Evolutionary conservation across 2,888 invertebrate genomes (phyloP).

Genomic region (Oscheius sp.): DNA sequence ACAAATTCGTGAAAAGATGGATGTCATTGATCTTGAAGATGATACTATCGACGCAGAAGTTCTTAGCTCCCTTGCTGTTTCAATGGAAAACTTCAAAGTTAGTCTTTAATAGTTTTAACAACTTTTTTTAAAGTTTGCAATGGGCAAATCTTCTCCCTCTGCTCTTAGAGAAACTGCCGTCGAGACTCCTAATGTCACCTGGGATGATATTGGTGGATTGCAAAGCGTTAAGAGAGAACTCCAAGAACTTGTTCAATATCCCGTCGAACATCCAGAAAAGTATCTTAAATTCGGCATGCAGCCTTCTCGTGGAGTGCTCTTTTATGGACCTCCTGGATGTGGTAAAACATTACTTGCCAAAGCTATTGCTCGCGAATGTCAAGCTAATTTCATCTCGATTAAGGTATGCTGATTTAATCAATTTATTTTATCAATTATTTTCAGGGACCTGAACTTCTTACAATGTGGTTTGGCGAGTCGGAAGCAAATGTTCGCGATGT

Average conservation of each 20-base stretch:
- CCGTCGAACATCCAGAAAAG: conserved; percentile 99
- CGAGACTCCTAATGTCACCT: conserved; percentile 95
- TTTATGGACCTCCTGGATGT: conserved; percentile 94
- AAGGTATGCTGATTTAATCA: conserved; percentile 80
- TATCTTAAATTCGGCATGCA: conserved; percentile 99
- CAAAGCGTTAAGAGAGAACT: conserved; percentile 77
- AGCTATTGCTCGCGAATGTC: conserved; percentile 99
- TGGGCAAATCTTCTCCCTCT: conserved; percentile 97
- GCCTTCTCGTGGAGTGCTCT: conserved; percentile 86
- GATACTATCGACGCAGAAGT: conserved; percentile 99
- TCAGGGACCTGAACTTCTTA: conserved; percentile 83
- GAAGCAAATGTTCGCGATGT: conserved; percentile 99
- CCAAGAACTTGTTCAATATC: conserved; percentile 97
- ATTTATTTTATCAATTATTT: not conserved
- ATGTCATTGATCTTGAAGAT: conserved; percentile 97
- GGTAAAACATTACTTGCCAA: conserved; percentile 83
- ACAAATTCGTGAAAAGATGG: conserved; percentile 96
- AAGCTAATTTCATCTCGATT: conserved; percentile 98
- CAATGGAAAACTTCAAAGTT: conserved; percentile 72
- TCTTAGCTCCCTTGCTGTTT: conserved; percentile 92
- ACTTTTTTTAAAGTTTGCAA: conserved; percentile 83
- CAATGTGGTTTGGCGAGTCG: conserved; percentile 99
- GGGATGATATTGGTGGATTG: conserved; percentile 91
- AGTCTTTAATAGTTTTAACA: not conserved
- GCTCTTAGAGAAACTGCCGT: conserved; percentile 98